Base-by-base conservation (phyloP, 2,888 invertebrate genomes). In the Hypercompe scribonia region DNA sequence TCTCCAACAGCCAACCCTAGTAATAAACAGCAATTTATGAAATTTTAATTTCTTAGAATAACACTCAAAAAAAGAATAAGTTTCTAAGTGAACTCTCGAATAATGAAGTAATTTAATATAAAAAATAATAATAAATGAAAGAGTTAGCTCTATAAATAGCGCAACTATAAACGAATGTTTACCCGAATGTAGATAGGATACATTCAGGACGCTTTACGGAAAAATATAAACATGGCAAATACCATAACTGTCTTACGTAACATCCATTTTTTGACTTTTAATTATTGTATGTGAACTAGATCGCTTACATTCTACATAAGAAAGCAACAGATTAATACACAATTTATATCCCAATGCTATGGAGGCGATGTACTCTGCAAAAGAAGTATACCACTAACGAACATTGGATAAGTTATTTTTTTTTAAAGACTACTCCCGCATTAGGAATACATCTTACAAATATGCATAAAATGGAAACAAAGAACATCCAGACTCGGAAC, bases 1-100 rank as follows among this genome's bases (percentile, higher is more conserved):
- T 97, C 96, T 5, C 98, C 98, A 34, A 98, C 98, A 50, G 98
- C 98, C 83, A 98, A 92, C 73, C 96, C 96, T 96, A 64, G 7
- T 13, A 68, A 46, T 10, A 28, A 28, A 67, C 39, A 21, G 0
- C 0, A n/a, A 13, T 1, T 28, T 28, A 28, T 15, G 5, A 15
- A 31, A 61, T 61, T 13, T 18, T 3, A 31, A 28, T 3, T 31
- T 5, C 15, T 31, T 31, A 1, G 13, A 42, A 18, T 4, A 42
- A 42, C 8, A 8, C 36, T 36, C 15, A 18, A 4, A 18, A 42
- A 42, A 42, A 42, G 42, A 42, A 15, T 42, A 7, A 36, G 36
- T 36, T 36, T 36, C 36, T 36, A 36, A 8, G 36, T 36, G 8
- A 36, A 36, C 36, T 36, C 3, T 36, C 36, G 8, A 36, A 36